phyloP scores from a whole-genome alignment of 2,797 vertebrate species.

The Pampus argenteus region DNA sequence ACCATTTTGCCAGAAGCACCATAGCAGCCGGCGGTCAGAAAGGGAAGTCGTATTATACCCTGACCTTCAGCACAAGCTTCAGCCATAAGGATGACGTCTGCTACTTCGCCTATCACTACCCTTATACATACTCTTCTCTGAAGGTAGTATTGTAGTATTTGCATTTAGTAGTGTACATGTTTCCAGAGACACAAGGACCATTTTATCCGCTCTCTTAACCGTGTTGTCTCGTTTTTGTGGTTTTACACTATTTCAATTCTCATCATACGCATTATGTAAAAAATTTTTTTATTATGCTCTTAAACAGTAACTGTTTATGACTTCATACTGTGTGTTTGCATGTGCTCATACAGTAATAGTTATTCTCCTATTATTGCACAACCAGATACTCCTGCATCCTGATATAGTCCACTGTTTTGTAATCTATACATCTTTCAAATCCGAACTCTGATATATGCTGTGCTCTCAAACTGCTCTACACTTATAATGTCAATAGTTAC shows the following conservation, averaged over 20 bases:
- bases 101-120: conserved; percentile 99
- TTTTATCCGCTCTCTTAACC: not conserved
- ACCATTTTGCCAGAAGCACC: conserved; percentile 97
- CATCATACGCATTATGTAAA: not conserved
- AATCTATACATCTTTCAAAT: conserved; percentile 9
- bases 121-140: conserved; percentile 96
- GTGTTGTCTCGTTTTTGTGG: not conserved
- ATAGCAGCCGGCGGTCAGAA: conserved; percentile 96
- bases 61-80: conserved; percentile 95
- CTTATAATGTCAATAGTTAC: conserved; percentile 11
- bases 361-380: not conserved
- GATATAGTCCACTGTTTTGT: conserved; percentile 3
- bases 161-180: not conserved
- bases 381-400: conserved; percentile 1
- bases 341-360: not conserved
- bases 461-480: not conserved
- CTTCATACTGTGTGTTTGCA: not conserved
- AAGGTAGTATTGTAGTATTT: conserved; percentile 84
- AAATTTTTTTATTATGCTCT: not conserved
- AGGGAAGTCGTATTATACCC: conserved; percentile 97
- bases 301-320: not conserved
- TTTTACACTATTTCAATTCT: not conserved
- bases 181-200: not conserved
- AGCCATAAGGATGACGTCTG: conserved; percentile 97
- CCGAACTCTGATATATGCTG: conserved; percentile 6